Conservation (phyloP, 2,113 vertebrate genomes). For the Oxygymnocypris stewartii region DNA sequence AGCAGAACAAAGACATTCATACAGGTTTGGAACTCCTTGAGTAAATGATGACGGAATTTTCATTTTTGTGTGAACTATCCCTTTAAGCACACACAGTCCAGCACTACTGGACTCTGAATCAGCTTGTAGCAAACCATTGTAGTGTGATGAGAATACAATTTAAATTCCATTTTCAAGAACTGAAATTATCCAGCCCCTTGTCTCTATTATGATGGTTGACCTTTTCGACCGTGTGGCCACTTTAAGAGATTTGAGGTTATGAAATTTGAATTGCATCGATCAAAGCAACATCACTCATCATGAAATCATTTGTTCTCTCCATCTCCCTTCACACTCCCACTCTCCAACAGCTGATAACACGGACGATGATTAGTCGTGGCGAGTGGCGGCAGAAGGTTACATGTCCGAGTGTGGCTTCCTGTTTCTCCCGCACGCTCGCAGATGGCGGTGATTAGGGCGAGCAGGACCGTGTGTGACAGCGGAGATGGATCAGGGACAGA, state of each 20-base stretch:
- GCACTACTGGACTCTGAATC: background rate
- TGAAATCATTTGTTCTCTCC: background rate
- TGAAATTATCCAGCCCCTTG: background rate
- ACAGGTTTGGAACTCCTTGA: too few species aligned
- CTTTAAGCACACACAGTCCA: background rate
- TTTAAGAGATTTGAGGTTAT: conserved; percentile 27
- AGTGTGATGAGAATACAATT: conserved; percentile 29
- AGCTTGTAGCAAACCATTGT: background rate
- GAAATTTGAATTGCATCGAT: conserved; percentile 30
- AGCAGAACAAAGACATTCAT: too few species aligned
- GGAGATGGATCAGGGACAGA: conserved; percentile 44
- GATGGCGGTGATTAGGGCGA: conserved; percentile 46
- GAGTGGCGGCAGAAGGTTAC: conserved; percentile 36
- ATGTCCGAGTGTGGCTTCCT: conserved; percentile 30
- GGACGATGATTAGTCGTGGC: conserved; percentile 25
- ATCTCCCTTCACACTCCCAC: conserved; percentile 14
- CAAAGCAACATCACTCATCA: conserved; percentile 28
- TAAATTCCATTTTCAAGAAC: background rate
- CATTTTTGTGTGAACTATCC: too few species aligned
- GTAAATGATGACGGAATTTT: too few species aligned
- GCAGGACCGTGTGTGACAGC: conserved; percentile 41
- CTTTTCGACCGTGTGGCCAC: background rate
- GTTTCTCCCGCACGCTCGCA: conserved; percentile 33
- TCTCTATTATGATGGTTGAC: conserved; percentile 30
- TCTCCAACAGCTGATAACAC: conserved; percentile 39